Evolutionary conservation across 2,113 vertebrate species (phyloP).

Genomic region (cattle (Bos taurus)): DNA sequence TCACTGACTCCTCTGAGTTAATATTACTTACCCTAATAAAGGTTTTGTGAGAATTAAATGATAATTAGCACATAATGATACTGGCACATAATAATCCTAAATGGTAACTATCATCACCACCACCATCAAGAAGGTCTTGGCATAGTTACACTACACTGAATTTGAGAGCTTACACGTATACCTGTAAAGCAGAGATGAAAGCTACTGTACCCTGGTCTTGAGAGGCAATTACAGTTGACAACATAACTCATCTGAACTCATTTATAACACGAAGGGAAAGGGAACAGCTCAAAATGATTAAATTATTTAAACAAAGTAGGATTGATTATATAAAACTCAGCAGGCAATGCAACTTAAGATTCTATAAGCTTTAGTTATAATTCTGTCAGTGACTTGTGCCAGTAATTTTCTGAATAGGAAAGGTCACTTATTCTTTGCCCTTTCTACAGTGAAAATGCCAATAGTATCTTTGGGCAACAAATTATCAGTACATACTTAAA

Average conservation of each 20-base stretch:
- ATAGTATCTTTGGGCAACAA: not conserved
- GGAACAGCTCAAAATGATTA: not conserved
- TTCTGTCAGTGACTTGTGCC: not conserved
- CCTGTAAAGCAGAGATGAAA: not conserved
- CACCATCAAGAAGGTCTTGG: not conserved
- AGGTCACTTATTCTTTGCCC: not conserved
- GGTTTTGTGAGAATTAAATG: not conserved
- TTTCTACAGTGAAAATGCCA: not conserved
- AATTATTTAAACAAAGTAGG: conserved; percentile 9
- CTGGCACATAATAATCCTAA: not conserved
- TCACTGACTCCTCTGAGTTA: not conserved
- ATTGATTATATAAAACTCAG: not conserved
- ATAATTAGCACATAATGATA: not conserved
- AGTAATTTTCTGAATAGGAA: not conserved
- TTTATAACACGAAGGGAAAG: conserved; percentile 7
- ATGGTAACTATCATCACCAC: not conserved
- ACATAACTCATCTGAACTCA: not conserved
- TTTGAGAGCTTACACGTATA: not conserved
- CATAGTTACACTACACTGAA: not conserved
- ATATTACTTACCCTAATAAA: not conserved
- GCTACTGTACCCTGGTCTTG: not conserved
- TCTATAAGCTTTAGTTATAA: not conserved
- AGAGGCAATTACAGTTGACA: not conserved
- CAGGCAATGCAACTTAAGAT: not conserved
- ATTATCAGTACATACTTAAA: not conserved